Conservation (phyloP, 2,797 vertebrate genomes). For the Sebastes cheni region DNA sequence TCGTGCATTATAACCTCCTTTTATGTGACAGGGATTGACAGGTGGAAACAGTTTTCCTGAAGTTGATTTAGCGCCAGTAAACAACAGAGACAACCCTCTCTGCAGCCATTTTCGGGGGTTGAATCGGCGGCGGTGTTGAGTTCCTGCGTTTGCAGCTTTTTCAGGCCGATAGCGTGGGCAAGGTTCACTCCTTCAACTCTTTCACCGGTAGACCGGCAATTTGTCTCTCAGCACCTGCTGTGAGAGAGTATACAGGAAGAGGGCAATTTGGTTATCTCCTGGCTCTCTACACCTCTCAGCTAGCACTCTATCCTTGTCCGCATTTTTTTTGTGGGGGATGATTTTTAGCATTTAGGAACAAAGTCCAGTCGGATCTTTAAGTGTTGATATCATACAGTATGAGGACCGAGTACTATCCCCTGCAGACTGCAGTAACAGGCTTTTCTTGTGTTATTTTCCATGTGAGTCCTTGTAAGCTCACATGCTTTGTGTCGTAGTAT, state of each 20-base stretch:
- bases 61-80: constrained; percentile 9
- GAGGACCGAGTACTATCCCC: not conserved
- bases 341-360: constrained; percentile 23
- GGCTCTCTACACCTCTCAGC: constrained; percentile 34
- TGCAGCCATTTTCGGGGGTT: constrained; percentile 1
- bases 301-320: constrained; percentile 10
- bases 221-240: constrained; percentile 53
- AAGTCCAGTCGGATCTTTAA: constrained; percentile 6
- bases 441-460: not conserved
- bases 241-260: constrained; percentile 44
- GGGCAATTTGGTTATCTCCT: constrained; percentile 55
- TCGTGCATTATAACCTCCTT: constrained; percentile 51
- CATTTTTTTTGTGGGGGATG: not conserved
- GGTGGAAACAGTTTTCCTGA: not conserved
- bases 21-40: constrained; percentile 18
- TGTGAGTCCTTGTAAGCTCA: constrained; percentile 2
- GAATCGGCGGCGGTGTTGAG: not conserved
- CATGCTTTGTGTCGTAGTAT: not conserved
- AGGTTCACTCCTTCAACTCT: constrained; percentile 47
- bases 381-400: not conserved
- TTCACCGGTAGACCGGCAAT: constrained; percentile 45
- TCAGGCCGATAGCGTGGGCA: constrained; percentile 43
- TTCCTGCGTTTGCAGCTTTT: constrained; percentile 42
- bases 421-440: constrained; percentile 4
- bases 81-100: constrained; percentile 6